Evolutionary conservation across 92 coral and sea anemone genomes (phyloP).

Genomic region (Paragorgia papillata): DNA sequence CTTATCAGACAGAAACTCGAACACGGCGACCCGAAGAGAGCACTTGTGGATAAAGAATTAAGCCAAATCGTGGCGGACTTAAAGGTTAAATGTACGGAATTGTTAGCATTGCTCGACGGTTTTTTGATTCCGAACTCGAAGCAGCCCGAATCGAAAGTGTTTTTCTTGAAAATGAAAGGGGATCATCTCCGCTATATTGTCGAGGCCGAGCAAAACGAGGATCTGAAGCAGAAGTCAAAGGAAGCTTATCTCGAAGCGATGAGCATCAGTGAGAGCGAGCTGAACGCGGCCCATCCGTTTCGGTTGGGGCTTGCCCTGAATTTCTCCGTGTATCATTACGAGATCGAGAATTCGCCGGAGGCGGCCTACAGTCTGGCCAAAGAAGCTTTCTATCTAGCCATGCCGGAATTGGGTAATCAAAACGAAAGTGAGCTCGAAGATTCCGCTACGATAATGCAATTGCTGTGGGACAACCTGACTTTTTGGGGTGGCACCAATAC

Average conservation of each 20-base stretch:
- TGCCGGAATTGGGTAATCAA: conserved; percentile 7
- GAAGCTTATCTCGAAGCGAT: conserved; percentile 14
- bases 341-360: conserved; percentile 25
- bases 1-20: conserved; percentile 1
- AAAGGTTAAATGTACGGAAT: not conserved
- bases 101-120: conserved; percentile 4
- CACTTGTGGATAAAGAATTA: not conserved
- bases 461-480: conserved; percentile 26
- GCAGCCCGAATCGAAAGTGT: conserved; percentile 18
- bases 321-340: conserved; percentile 28
- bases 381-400: conserved; percentile 20
- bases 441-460: conserved; percentile 20
- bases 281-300: conserved; percentile 3
- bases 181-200: conserved; percentile 32
- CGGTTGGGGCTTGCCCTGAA: conserved; percentile 35
- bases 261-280: not conserved
- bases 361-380: conserved; percentile 30
- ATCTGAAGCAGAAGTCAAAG: conserved; percentile 10
- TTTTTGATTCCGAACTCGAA: conserved; percentile 15
- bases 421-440: conserved; percentile 6
- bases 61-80: not conserved
- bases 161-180: conserved; percentile 41
- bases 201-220: conserved; percentile 3
- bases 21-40: conserved; percentile 25
- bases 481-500: conserved; percentile 17